Evolutionary conservation across 2,888 invertebrate species (phyloP), one percentile per base, ranked within the genome.

Genomic region (Axea sp.): DNA sequence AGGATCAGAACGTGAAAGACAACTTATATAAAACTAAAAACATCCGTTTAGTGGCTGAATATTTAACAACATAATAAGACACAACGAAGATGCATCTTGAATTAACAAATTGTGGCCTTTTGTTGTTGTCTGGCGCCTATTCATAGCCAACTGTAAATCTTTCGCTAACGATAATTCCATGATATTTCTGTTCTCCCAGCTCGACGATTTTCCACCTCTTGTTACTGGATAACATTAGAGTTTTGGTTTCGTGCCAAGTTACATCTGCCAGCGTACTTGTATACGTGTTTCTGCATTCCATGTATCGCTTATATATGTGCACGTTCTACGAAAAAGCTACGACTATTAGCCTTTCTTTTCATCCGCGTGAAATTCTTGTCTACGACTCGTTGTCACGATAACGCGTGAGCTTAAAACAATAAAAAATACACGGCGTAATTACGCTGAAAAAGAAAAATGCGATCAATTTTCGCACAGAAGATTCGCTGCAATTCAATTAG

Each of bases 161-260:
- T 72, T 47, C 76, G 77, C 76, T 74, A 79, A 80, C 79, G 79
- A 80, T 83, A 81, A 83, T 82, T 78, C 67, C 64, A 62, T 68
- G 75, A 77, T 78, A 77, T 73, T 68, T 69, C 28, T 62, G 35
- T 14, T 45, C 45, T 57, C 62, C 39, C 55, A 60, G 49, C 60
- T 69, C 69, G 71, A 74, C 71, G 67, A 76, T 74, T 71, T 73
- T 76, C 72, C 59, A 62, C 74, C 67, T 72, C 69, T 76, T 78
- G 79, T 81, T 81, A 80, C 81, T 78, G 81, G 81, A 82, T 83
- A 83, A 81, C 81, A 82, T 84, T 84, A 82, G 76, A 81, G 80
- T 76, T 75, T 80, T 84, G 84, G 80, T 81, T 62, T 51, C 71
- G 68, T 79, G 83, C 84, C 84, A 84, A 82, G 78, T 79, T 82